Evolutionary conservation across 2,888 invertebrate genomes (phyloP), one percentile per base, ranked within the genome.

Genomic region (Altica lythri): DNA sequence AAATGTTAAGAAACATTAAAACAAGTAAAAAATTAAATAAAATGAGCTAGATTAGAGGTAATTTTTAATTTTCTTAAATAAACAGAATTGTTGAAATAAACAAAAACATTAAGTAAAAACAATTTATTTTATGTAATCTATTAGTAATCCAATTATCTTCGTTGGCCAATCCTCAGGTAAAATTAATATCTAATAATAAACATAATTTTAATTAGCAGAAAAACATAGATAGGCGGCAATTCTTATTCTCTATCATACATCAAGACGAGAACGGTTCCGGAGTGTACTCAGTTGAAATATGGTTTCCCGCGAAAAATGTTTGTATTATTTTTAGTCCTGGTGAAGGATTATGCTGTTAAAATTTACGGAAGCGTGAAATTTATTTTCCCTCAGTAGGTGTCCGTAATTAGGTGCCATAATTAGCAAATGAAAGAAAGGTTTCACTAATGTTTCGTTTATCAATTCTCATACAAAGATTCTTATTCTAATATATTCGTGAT

Each of bases 291-390:
- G 27, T 14, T 29, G 47, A 47, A 47, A 29, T 37, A 47, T 47
- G 38, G 47, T 47, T 47, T 47, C 47, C 47, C 37, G 47, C 47
- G 17, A 27, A 46, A 40, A 47, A 47, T 47, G 16, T 47, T 46
- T n/a, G 46, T 13, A 25, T 37, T 22, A 30, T 35, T 43, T 43
- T 43, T 43, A 30, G 43, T 25, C n/a, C 25, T 4, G 10, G 17
- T 22, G 46, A 47, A 47, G 18, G 47, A 38, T 17, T 29, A 25
- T 12, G 38, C 38, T 47, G 47, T 47, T 29, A 9, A 47, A 37
- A 47, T 29, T 47, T 47, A 47, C n/a, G 47, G 27, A 37, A 38
- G 37, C 47, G 29, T 47, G 12, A 38, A 38, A 47, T 47, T 47
- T 47, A 47, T 38, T 47, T 47, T 38, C 38, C 18, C 37, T 34